A percentile compares a stretch with the other conserved stretches of the same genome.
These are phyloP conservation scores for Chaetura pelagica DNA, from an alignment of 2,113 vertebrate genomes.

Conservation along the genomic window DNA sequence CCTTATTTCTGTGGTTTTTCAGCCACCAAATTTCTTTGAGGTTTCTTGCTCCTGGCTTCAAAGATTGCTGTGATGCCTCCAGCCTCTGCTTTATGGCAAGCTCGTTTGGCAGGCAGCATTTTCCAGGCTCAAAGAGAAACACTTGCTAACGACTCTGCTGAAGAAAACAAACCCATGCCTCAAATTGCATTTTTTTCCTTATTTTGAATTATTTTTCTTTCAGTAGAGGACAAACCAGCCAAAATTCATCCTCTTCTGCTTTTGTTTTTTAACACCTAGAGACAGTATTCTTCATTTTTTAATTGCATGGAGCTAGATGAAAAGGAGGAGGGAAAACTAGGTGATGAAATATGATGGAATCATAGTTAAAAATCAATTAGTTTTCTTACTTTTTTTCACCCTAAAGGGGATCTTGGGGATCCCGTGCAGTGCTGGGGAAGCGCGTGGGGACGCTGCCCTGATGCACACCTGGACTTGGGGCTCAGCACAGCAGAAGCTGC, in stretches of 20 bases:
- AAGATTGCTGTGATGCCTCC: neutral
- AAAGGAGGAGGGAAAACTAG: neutral
- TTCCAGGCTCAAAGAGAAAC: neutral
- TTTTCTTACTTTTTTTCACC: neutral
- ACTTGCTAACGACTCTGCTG: neutral
- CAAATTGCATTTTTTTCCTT: neutral
- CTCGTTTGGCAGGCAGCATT: neutral
- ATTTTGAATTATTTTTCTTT: neutral
- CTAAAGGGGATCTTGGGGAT: neutral
- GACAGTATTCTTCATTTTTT: neutral
- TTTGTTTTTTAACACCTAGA: neutral
- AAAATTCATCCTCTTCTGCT: neutral
- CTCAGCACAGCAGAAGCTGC: neutral
- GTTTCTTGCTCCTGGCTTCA: slow-evolving; percentile 14
- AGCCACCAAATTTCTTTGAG: neutral
- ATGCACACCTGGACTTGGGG: neutral
- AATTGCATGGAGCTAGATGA: neutral
- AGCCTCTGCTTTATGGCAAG: neutral
- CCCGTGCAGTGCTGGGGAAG: neutral
- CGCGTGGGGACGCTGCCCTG: neutral
- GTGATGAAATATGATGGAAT: neutral
- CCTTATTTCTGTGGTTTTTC: neutral
- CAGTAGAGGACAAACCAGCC: neutral
- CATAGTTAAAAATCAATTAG: neutral
- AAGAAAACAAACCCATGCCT: neutral